phyloP scores from a whole-genome alignment of 2,797 vertebrate genomes.

The Tolypeutes matacus region DNA sequence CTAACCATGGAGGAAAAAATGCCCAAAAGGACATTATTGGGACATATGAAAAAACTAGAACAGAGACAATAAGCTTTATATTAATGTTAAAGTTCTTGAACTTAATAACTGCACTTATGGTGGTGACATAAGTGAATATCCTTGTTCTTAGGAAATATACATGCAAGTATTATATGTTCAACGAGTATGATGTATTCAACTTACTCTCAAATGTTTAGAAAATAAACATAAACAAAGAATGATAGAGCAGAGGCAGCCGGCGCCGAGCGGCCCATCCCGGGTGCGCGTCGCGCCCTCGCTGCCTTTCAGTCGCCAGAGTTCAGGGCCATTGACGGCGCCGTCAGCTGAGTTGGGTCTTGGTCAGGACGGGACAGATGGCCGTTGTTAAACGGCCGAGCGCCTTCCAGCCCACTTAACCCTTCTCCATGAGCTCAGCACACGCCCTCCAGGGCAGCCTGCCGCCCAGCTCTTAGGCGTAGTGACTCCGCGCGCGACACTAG shows the following conservation, averaged over 20 bases:
- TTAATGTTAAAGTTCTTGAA: too few relatives aligned
- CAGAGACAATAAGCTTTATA: too few relatives aligned
- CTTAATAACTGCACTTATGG: too few relatives aligned
- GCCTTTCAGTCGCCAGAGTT: not conserved
- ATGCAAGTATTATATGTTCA: too few relatives aligned
- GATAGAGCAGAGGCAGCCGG: accelerated
- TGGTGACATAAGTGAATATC: too few relatives aligned
- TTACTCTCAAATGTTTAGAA: too few relatives aligned
- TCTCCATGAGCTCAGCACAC: not conserved
- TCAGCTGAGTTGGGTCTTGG: not conserved
- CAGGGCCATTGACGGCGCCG: not conserved
- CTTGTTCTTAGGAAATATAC: too few relatives aligned
- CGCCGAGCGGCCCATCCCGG: accelerated
- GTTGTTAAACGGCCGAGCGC: not conserved
- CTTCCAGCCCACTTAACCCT: not conserved
- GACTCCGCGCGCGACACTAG: not conserved
- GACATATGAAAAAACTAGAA: too few relatives aligned
- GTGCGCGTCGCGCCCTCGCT: accelerated
- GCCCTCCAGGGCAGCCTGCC: not conserved
- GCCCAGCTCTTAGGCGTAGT: not conserved
- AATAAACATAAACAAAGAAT: too few relatives aligned
- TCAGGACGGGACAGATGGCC: not conserved
- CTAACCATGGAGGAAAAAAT: too few relatives aligned
- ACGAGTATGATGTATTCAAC: too few relatives aligned
- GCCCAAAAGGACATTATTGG: too few relatives aligned